These are phyloP conservation scores for Rhinichthys osculus DNA, from an alignment of 2,797 vertebrate genomes.

Conservation along the genomic window DNA sequence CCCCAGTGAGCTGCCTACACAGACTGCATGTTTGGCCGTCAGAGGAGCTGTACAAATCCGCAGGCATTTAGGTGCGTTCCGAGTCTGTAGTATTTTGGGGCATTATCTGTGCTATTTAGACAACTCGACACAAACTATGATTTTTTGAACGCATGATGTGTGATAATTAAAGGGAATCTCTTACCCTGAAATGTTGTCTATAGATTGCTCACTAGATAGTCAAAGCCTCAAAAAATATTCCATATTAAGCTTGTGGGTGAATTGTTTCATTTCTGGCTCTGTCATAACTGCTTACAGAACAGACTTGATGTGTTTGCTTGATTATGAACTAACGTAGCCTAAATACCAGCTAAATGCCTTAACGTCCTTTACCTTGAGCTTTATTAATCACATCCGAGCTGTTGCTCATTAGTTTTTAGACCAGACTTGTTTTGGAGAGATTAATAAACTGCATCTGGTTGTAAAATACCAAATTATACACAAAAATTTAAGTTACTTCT, in stretches of 20 bases:
- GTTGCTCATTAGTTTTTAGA: not conserved
- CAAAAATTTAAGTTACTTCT: not conserved
- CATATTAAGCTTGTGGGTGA: too few relatives aligned
- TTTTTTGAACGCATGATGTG: not conserved
- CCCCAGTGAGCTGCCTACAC: not conserved
- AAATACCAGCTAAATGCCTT: not conserved
- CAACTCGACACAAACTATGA: not conserved
- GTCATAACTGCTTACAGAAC: not conserved
- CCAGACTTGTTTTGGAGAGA: not conserved
- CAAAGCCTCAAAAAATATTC: not conserved
- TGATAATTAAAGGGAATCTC: not conserved
- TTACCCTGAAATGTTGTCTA: not conserved
- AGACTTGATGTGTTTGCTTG: not conserved
- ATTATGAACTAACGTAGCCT: not conserved
- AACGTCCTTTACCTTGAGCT: not conserved
- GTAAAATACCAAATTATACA: not conserved
- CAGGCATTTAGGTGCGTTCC: not conserved
- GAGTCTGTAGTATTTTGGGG: not conserved
- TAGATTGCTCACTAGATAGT: not conserved
- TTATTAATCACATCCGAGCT: not conserved
- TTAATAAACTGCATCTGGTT: not conserved
- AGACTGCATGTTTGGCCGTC: constrained; percentile 29
- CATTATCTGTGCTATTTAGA: not conserved
- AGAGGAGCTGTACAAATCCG: not conserved
- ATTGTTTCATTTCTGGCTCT: not conserved